phyloP scores from a whole-genome alignment of 2,888 invertebrate genomes.

The Tenodera sinensis region DNA sequence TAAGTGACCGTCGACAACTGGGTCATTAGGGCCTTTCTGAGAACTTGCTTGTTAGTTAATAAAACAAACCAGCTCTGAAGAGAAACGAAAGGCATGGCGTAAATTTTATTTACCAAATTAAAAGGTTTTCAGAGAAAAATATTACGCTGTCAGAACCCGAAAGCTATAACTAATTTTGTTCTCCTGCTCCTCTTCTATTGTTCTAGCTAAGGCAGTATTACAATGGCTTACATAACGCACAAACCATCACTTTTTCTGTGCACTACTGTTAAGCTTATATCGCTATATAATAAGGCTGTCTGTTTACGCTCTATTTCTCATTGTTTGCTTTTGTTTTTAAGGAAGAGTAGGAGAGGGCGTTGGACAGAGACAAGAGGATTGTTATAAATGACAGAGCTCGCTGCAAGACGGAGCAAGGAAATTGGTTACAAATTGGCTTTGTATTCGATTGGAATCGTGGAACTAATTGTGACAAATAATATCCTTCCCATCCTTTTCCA shows the following conservation, averaged over 20 bases:
- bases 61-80: too few relatives aligned
- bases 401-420: constrained; percentile 9
- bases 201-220: background rate
- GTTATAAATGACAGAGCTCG: constrained; percentile 3
- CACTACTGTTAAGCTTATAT: background rate
- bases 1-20: too few relatives aligned
- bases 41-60: too few relatives aligned
- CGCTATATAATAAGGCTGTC: background rate
- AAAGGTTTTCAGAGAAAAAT: too few relatives aligned
- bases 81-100: too few relatives aligned
- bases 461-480: constrained; percentile 26
- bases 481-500: constrained; percentile 6
- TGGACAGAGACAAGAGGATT: background rate
- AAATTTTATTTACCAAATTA: too few relatives aligned
- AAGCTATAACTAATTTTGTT: background rate
- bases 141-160: too few relatives aligned
- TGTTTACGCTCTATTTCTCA: background rate
- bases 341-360: background rate
- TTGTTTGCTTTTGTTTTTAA: background rate
- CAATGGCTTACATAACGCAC: background rate
- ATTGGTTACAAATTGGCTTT: constrained; percentile 23
- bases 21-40: too few relatives aligned
- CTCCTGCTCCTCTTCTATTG: background rate
- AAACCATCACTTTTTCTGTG: background rate
- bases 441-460: constrained; percentile 26